Conservation (phyloP, 2,888 invertebrate genomes). For the Caenorhabditis sp. region DNA sequence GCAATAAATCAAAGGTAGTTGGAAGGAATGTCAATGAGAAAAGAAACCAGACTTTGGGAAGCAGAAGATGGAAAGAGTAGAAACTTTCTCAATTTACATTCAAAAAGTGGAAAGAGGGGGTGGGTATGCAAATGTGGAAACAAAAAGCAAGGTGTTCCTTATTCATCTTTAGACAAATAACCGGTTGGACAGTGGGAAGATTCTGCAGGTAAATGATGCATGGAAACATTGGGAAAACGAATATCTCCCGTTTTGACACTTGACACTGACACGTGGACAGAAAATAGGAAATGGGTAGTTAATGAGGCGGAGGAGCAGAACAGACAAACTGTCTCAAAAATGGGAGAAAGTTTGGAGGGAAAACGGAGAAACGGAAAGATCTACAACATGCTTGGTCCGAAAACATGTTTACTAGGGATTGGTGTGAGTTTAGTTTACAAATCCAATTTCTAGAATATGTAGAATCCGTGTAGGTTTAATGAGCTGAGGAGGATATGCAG, state of each 20-base stretch:
- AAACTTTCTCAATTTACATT: constrained; percentile 20
- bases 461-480: constrained; percentile 32
- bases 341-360: constrained; percentile 3
- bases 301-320: constrained; percentile 38
- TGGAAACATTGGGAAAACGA: constrained; percentile 7
- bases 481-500: constrained; percentile 32
- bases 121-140: constrained; percentile 51
- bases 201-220: constrained; percentile 46
- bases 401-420: constrained; percentile 39
- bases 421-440: constrained; percentile 3
- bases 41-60: constrained; percentile 43
- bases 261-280: constrained; percentile 53
- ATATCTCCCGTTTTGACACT: constrained; percentile 51
- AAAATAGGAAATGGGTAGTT: not conserved
- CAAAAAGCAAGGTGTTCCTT: constrained; percentile 36
- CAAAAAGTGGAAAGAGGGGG: constrained; percentile 18
- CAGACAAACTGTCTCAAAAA: constrained; percentile 40
- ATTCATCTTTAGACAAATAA: constrained; percentile 48
- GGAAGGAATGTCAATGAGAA: constrained; percentile 48
- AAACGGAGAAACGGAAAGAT: constrained; percentile 12
- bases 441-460: constrained; percentile 31
- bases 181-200: constrained; percentile 55
- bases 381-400: not conserved
- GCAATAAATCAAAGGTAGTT: constrained; percentile 62
- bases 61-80: not conserved